Evolutionary conservation across 2,797 vertebrate species (phyloP).

Genomic region (Dromococcyx pavoninus): DNA sequence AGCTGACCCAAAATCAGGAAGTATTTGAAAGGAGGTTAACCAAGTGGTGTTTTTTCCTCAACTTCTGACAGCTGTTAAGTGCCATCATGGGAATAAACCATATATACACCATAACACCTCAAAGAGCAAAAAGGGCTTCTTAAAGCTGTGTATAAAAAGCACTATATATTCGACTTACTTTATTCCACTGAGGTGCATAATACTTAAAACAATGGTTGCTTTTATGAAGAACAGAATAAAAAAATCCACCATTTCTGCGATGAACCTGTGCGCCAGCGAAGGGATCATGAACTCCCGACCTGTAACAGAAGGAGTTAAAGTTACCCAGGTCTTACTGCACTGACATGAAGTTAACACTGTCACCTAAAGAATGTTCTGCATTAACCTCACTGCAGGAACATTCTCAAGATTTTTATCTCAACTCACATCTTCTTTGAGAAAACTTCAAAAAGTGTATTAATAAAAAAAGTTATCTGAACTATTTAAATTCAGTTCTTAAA

Average conservation of each 20-base stretch:
- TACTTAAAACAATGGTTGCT: conserved; percentile 90
- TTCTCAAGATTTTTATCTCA: background rate
- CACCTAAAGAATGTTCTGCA: background rate
- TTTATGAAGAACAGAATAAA: conserved; percentile 96
- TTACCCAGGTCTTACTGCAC: conserved; percentile 5
- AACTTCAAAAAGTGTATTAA: background rate
- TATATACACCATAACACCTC: background rate
- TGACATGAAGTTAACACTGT: background rate
- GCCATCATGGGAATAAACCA: background rate
- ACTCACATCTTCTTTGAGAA: background rate
- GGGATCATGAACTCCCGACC: conserved; percentile 92
- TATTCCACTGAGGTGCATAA: conserved; percentile 95
- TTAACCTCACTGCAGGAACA: background rate
- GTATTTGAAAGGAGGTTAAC: background rate
- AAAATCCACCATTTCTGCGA: conserved; percentile 95
- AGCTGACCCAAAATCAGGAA: background rate
- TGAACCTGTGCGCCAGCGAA: conserved; percentile 89
- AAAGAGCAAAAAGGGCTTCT: background rate
- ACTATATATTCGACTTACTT: conserved; percentile 84
- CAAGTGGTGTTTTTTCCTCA: background rate
- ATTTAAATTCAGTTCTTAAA: background rate
- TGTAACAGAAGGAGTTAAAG: conserved; percentile 58
- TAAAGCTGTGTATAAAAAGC: background rate
- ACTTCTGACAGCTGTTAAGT: background rate
- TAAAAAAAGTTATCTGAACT: background rate